These are phyloP conservation scores for Hormiphora californensis DNA, from an alignment of 37 sponge, comb jelly and placozoan species.

Conservation along the genomic window DNA sequence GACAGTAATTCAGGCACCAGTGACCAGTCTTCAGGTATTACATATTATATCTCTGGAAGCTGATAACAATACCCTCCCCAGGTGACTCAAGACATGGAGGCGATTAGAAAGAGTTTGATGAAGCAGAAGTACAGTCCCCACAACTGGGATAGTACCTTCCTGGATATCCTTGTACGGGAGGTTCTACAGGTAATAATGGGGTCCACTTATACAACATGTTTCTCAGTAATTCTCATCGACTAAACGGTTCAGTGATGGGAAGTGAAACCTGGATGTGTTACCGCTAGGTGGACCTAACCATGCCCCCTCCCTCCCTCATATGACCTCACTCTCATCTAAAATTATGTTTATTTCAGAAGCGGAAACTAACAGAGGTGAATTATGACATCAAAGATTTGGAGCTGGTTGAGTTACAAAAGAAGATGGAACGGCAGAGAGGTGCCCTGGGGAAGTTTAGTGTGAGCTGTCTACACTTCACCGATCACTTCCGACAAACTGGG, in stretches of 20 bases:
- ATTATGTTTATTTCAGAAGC: neutral
- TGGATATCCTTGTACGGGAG: neutral
- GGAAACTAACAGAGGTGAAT: neutral
- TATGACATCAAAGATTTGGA: slow-evolving; percentile 1
- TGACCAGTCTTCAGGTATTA: too few relatives aligned
- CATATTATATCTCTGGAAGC: too few relatives aligned
- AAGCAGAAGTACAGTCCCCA: neutral
- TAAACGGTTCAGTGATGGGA: too few relatives aligned
- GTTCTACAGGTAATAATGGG: neutral
- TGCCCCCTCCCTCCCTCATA: too few relatives aligned
- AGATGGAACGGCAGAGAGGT: neutral
- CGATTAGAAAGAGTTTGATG: neutral
- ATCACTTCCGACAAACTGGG: slow-evolving; percentile 13
- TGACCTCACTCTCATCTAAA: too few relatives aligned
- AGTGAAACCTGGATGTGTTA: too few relatives aligned
- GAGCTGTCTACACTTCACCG: neutral
- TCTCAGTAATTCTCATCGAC: too few relatives aligned
- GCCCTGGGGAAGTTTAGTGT: neutral
- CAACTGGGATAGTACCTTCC: neutral
- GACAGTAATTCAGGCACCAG: too few relatives aligned
- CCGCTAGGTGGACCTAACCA: too few relatives aligned
- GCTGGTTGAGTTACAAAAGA: neutral
- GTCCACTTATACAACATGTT: neutral
- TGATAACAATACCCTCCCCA: neutral
- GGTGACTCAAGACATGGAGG: neutral